Evolutionary conservation across 2,113 vertebrate species (phyloP), one percentile per base, ranked within the genome.

Genomic region (Rhodinocichla rosea): DNA sequence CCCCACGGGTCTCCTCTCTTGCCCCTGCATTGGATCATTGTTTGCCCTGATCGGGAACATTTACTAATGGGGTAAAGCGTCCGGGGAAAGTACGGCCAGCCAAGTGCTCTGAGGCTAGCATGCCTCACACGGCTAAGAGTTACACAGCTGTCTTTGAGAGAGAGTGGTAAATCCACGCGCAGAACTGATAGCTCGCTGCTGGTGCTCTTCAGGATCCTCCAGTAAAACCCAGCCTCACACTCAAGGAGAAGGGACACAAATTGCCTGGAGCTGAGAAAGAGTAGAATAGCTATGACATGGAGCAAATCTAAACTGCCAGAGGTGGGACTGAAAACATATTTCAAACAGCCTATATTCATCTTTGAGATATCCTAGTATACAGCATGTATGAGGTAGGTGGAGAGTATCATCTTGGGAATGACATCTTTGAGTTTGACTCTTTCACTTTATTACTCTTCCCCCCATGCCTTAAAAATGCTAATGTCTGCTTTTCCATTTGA

Each of bases 181-280:
- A 2, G 56, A 42, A 44, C 7, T 33, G 37, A 18, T 0, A 50
- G 33, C 7, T 53, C 0, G 0, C 21, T 47, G 15, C 23, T 27
- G 32, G 12, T 49, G 47, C 23, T 78, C 60, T 82, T 49, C 65
- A 40, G 59, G 63, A 57, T 62, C 19, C 28, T 42, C 2, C 3
- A 33, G 20, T 49, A 60, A 87, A 90, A 84, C n/a, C 15, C 35
- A 44, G 27, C 23, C 12, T 47, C 14, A 5, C 9, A 13, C 23
- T 4, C 1, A 1, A 83, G 56, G 15, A 60, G 13, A 47, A 15
- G 49, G 11, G 35, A 62, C 6, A 35, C 15, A 85, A 64, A 80
- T 49, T 63, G n/a, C 45, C 28, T 6, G 24, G 23, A 32, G 3
- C 0, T 63, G 42, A 55, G 26, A 39, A 40, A 64, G 7, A 42